A percentile compares a stretch with the other conserved stretches of the same genome.
Evolutionary conservation across 2,797 vertebrate species (phyloP).

Genomic region (Diplodus sargus): DNA sequence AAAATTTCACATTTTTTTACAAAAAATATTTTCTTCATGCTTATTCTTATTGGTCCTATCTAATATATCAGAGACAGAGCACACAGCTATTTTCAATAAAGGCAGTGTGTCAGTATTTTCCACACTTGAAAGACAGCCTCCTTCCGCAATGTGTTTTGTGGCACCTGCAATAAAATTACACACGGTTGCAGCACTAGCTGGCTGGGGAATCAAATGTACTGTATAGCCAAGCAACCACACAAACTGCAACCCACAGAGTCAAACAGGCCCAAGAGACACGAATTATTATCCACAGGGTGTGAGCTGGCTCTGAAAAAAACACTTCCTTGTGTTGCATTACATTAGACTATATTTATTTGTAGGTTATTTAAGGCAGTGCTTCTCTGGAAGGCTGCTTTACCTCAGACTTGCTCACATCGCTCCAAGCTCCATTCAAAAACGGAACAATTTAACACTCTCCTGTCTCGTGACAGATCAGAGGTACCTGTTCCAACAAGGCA

Average conservation of each 20-base stretch:
- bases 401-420: neutral
- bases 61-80: neutral
- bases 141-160: neutral
- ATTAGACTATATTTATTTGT: neutral
- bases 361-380: neutral
- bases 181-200: slow-evolving; percentile 33
- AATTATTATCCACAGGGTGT: slow-evolving; percentile 2
- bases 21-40: neutral
- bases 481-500: neutral
- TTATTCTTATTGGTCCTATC: neutral
- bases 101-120: neutral
- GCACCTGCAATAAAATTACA: slow-evolving; percentile 19
- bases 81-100: neutral
- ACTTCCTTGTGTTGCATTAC: slow-evolving; percentile 14
- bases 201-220: slow-evolving; percentile 30
- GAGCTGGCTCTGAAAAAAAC: slow-evolving; percentile 14
- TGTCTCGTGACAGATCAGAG: neutral
- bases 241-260: slow-evolving; percentile 27
- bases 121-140: neutral
- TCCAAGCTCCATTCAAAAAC: neutral
- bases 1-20: neutral
- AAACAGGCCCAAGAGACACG: slow-evolving; percentile 24
- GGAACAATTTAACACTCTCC: neutral
- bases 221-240: slow-evolving; percentile 60
- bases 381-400: neutral